Evolutionary conservation across 2,888 invertebrate genomes (phyloP), one percentile per base, ranked within the genome.

Genomic region (Smittia aterrima): DNA sequence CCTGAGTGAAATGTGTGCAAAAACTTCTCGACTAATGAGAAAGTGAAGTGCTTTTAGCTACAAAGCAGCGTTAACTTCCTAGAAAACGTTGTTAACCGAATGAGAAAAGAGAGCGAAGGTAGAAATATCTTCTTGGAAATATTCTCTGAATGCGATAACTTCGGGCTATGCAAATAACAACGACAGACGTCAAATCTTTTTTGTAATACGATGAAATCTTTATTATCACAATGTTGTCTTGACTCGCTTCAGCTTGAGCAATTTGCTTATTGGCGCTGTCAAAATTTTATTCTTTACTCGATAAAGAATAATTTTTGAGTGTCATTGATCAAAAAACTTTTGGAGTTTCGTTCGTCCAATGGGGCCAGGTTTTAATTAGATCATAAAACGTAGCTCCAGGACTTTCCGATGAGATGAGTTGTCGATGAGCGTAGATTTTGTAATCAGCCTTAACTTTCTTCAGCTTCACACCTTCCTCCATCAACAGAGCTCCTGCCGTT

Each of bases 331-430:
- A 47, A 16, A 47, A 6, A 47, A 47, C 18, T 47, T 53, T 7
- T 3, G 47, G 22, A 22, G n/a, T n/a, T 6, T 70, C 25, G 13
- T n/a, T 2, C n/a, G 70, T 18, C 25, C 25, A 92, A 82, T 92
- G 88, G 1, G 88, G 87, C 91, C 90, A 92, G 40, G 84, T 86
- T 78, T 86, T 85, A 2, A 92, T 87, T 75, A 89, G 85, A 67
- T 87, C 83, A 78, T 84, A 90, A 0, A 92, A 81, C 32, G 82
- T 84, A 70, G 87, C 85, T 0, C 92, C 92, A 0, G 92, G 91
- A 78, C 91, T 92, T 32, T 87, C 82, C 0, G 90, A 89, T 0
- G 86, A 84, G 3, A 86, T 85, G 18, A 92, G 80, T 78, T 90
- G 91, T 74, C 89, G 84, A 73, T 90, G 90, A 0, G 87, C 91